phyloP scores from a whole-genome alignment of 1,140 invertebrate genomes.

The Eciton burchellii region DNA sequence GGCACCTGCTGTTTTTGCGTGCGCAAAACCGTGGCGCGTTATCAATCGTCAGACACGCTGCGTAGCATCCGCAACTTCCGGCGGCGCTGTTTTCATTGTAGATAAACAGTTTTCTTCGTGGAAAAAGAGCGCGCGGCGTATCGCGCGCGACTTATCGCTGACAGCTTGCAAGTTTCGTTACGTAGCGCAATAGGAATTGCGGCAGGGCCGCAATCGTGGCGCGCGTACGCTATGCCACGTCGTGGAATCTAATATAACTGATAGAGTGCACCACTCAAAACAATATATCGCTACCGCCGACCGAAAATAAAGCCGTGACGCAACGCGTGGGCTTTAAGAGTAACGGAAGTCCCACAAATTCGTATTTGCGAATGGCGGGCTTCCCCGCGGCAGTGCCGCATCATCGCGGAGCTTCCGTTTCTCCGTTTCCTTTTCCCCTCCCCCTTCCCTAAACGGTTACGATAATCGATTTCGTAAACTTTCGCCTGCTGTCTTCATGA shows the following conservation, averaged over 20 bases:
- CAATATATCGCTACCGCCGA: slow-evolving; percentile 29
- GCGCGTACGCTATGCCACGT: slow-evolving; percentile 31
- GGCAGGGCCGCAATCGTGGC: not conserved
- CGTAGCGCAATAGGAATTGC: slow-evolving; percentile 24
- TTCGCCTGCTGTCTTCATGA: too few relatives aligned
- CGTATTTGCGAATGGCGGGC: not conserved
- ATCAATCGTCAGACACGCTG: too few relatives aligned
- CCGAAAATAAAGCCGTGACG: slow-evolving; percentile 52
- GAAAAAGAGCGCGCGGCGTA: slow-evolving; percentile 32
- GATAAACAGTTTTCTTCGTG: slow-evolving; percentile 32
- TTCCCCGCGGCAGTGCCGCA: too few relatives aligned
- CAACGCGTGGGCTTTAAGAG: slow-evolving; percentile 56
- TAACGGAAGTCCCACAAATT: slow-evolving; percentile 14
- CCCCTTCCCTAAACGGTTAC: too few relatives aligned
- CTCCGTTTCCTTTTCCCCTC: too few relatives aligned
- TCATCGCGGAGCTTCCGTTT: too few relatives aligned
- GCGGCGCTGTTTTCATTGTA: slow-evolving; percentile 18
- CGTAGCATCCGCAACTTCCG: slow-evolving; percentile 17
- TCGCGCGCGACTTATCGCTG: slow-evolving; percentile 64
- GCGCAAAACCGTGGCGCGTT: too few relatives aligned
- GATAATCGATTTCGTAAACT: too few relatives aligned
- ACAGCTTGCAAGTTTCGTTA: slow-evolving; percentile 69
- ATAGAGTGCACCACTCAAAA: slow-evolving; percentile 50
- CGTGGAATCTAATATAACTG: slow-evolving; percentile 69
- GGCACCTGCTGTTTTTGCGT: too few relatives aligned